These are phyloP conservation scores for Drosophila villosipedis DNA, from an alignment of 2,888 invertebrate genomes.

Conservation along the genomic window DNA sequence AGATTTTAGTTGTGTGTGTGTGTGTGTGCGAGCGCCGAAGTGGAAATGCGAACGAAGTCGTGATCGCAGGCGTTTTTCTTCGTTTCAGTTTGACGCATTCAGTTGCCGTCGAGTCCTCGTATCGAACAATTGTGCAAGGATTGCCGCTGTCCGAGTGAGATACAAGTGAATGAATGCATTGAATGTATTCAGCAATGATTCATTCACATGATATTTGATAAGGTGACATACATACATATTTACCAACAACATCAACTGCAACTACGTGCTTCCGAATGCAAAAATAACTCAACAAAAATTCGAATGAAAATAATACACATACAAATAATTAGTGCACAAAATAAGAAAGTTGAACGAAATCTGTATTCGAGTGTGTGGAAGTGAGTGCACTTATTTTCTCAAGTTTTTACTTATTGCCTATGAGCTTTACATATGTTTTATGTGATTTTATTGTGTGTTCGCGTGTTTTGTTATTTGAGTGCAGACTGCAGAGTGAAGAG, in stretches of 20 bases:
- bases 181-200: conserved; percentile 11
- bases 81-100: conserved; percentile 52
- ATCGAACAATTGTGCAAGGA: conserved; percentile 43
- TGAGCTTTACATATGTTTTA: conserved; percentile 54
- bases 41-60: conserved; percentile 39
- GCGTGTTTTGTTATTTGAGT: conserved; percentile 4
- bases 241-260: background rate
- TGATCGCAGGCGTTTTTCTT: conserved; percentile 54
- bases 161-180: conserved; percentile 25
- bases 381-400: conserved; percentile 18
- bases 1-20: conserved; percentile 6
- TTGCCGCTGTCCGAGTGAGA: conserved; percentile 9
- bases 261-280: conserved; percentile 44
- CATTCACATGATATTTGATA: conserved; percentile 25
- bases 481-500: conserved; percentile 5
- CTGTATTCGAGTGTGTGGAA: conserved; percentile 14
- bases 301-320: conserved; percentile 6
- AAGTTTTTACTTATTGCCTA: background rate
- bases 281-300: conserved; percentile 19
- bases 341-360: conserved; percentile 3
- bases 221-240: conserved; percentile 18
- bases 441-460: conserved; percentile 61
- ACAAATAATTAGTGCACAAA: conserved; percentile 14
- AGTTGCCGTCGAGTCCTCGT: conserved; percentile 62
- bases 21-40: conserved; percentile 48